Percentiles rank a stretch among this genome's conserved stretches.
These are phyloP conservation scores for Prolemur simus DNA, from an alignment of 2,113 vertebrate genomes.

Conservation along the genomic window DNA sequence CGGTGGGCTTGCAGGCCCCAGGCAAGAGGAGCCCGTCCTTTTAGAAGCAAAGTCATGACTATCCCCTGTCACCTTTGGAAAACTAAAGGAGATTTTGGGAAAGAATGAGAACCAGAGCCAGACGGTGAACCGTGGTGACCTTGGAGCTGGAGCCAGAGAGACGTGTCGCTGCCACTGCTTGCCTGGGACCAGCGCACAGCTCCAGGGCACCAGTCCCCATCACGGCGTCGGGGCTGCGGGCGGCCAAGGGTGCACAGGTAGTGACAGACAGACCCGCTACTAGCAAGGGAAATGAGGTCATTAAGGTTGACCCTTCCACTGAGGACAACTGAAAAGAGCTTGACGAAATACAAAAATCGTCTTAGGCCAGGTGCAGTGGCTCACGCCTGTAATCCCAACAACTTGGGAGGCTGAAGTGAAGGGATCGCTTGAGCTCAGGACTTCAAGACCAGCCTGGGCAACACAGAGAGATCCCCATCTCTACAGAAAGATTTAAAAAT, in stretches of 20 bases:
- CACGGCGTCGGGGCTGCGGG: neutral
- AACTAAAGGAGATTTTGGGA: neutral
- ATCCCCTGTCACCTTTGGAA: neutral
- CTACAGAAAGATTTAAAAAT: too few species aligned
- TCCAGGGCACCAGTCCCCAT: neutral
- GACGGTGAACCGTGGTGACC: neutral
- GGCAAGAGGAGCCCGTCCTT: neutral
- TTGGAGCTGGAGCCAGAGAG: neutral
- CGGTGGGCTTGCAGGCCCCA: fast-evolving
- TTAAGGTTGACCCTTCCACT: neutral
- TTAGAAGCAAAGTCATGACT: neutral
- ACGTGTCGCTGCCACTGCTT: neutral
- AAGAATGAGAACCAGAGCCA: neutral
- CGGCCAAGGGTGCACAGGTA: fast-evolving
- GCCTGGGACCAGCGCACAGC: neutral
- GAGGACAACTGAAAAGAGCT: neutral
- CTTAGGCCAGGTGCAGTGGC: too few species aligned
- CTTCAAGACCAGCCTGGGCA: too few species aligned
- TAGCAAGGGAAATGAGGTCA: neutral
- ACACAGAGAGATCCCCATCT: too few species aligned
- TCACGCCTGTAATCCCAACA: too few species aligned
- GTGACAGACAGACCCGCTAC: neutral
- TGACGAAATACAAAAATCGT: neutral
- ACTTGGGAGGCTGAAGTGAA: too few species aligned
- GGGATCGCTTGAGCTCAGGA: too few species aligned